Evolutionary conservation across 2,113 vertebrate species (phyloP).

Genomic region (Hystrix cristata): DNA sequence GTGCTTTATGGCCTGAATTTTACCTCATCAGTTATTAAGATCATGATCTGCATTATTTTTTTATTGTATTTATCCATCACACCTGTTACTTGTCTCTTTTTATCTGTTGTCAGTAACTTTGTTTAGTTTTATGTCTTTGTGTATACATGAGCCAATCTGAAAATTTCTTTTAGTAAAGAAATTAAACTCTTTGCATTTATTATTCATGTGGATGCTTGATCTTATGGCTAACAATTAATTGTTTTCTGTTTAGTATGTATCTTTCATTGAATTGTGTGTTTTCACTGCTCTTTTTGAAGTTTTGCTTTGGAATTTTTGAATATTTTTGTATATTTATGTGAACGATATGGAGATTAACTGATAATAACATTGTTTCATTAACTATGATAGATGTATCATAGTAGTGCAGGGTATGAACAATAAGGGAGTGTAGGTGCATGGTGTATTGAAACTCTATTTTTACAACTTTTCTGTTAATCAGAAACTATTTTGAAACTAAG

Average conservation of each 20-base stretch:
- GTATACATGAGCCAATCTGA: background rate
- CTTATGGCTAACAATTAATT: background rate
- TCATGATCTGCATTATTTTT: background rate
- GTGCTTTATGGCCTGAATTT: background rate
- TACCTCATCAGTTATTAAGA: background rate
- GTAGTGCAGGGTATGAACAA: background rate
- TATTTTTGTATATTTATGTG: background rate
- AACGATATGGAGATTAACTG: background rate
- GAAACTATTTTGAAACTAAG: background rate
- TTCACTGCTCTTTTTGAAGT: background rate
- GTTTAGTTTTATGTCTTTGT: background rate
- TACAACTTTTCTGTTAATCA: background rate
- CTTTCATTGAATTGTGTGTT: background rate
- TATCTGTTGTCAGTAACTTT: background rate
- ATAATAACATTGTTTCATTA: background rate
- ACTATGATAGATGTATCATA: background rate
- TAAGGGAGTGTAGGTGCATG: background rate
- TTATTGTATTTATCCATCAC: background rate
- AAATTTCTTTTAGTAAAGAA: background rate
- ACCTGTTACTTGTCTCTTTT: background rate
- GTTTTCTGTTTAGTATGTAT: background rate
- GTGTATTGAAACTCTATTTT: background rate
- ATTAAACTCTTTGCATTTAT: background rate
- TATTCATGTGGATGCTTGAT: background rate
- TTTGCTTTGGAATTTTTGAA: background rate